Percentiles rank a stretch among this genome's conserved stretches.
phyloP scores from a whole-genome alignment of 2,113 vertebrate genomes.

The Larimichthys crocea region DNA sequence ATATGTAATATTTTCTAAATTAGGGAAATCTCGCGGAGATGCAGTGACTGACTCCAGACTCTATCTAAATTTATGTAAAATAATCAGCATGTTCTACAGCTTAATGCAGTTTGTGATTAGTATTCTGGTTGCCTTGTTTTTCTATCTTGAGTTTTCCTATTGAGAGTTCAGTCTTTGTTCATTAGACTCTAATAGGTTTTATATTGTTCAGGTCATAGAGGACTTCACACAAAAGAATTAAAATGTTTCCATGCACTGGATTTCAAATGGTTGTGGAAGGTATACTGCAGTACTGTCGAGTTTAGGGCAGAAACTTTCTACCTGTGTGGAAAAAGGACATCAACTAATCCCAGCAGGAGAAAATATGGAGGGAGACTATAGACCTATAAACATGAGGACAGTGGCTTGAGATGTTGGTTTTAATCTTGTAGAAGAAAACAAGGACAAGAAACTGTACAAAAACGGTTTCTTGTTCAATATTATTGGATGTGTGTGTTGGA shows the following conservation, averaged over 20 bases:
- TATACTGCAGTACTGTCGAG: conserved; percentile 1
- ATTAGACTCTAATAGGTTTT: conserved; percentile 68
- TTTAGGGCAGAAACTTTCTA: conserved; percentile 44
- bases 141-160: conserved; percentile 31
- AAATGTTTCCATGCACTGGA: conserved; percentile 21
- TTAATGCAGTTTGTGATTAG: conserved; percentile 58
- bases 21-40: conserved; percentile 30
- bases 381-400: too few relatives aligned
- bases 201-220: conserved; percentile 52
- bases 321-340: conserved; percentile 43
- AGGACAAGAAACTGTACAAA: too few relatives aligned
- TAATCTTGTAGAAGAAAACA: too few relatives aligned
- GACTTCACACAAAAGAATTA: conserved; percentile 55
- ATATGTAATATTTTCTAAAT: conserved; percentile 39
- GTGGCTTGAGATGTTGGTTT: too few relatives aligned
- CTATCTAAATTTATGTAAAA: conserved; percentile 45
- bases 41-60: conserved; percentile 22
- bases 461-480: too few relatives aligned
- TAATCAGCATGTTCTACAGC: conserved; percentile 46
- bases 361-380: conserved; percentile 28
- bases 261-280: conserved; percentile 17
- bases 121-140: conserved; percentile 61
- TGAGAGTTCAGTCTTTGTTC: conserved; percentile 60
- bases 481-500: too few relatives aligned
- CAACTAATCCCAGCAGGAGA: conserved; percentile 40